Base-by-base conservation (phyloP, 23 tunicate species). In the Pegea sp. region DNA sequence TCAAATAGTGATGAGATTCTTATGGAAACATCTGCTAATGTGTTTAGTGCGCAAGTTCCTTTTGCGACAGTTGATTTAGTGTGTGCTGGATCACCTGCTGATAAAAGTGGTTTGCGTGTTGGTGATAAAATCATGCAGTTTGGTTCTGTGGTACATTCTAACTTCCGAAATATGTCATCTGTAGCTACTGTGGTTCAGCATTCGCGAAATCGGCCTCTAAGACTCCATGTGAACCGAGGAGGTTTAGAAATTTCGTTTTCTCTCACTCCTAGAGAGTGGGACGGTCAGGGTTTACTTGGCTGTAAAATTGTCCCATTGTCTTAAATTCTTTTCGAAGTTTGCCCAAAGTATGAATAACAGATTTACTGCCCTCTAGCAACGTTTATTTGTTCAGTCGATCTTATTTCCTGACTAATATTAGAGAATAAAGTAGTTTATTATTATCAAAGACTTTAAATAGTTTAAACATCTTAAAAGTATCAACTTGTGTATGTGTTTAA, bases 281-380 rank as follows among this genome's bases (percentile, higher is more conserved):
- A 50, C 29, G 95, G 95, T 5, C 34, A 71, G 26, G 95, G 95
- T 7, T 31, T 84, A 11, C 70, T 84, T n/a, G 95, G 95, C 19
- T 84, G 95, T 30, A 84, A 73, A 50, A 67, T 84, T 33, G 71
- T 84, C 6, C 76, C 81, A n/a, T 46, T 79, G 26, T 66, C n/a
- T n/a, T n/a, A n/a, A n/a, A n/a, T n/a, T n/a, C n/a, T n/a, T n/a
- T n/a, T n/a, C n/a, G n/a, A n/a, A n/a, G n/a, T n/a, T n/a, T n/a
- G n/a, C n/a, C n/a, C n/a, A n/a, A n/a, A n/a, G n/a, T n/a, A n/a
- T n/a, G n/a, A n/a, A n/a, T n/a, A n/a, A n/a, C n/a, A n/a, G n/a
- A n/a, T n/a, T n/a, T n/a, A n/a, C n/a, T n/a, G n/a, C n/a, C n/a
- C n/a, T n/a, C n/a, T n/a, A n/a, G n/a, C n/a, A n/a, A n/a, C n/a